phyloP scores from a whole-genome alignment of 2,888 invertebrate genomes.

The Dasysyrphus tricinctus region DNA sequence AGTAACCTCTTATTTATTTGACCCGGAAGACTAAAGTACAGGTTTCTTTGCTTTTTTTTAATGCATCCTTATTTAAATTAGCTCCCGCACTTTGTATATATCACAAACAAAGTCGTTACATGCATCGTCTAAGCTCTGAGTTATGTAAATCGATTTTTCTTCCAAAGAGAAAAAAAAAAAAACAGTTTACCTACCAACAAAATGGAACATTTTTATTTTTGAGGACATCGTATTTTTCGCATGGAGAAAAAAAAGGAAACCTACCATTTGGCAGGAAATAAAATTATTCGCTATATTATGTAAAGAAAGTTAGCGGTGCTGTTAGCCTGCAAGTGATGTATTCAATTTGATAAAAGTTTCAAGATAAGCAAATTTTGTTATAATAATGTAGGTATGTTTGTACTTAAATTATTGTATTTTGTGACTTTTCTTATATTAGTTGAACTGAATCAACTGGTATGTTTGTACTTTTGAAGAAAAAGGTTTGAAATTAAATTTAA shows the following conservation, averaged over 20 bases:
- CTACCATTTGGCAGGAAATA: constrained; percentile 20
- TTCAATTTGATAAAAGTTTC: background rate
- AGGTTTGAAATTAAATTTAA: background rate
- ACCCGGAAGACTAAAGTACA: constrained; percentile 35
- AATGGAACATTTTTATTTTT: constrained; percentile 19
- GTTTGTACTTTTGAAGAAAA: background rate
- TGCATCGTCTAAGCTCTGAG: background rate
- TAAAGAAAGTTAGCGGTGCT: background rate
- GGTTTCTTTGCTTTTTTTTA: constrained; percentile 3
- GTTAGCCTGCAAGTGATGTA: background rate
- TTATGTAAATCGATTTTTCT: constrained; percentile 55
- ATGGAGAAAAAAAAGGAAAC: background rate
- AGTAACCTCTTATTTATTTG: constrained; percentile 18
- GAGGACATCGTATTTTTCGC: constrained; percentile 9
- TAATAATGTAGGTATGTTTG: too few relatives aligned
- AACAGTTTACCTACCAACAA: constrained; percentile 7
- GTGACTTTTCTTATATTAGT: too few relatives aligned
- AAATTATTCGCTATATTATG: constrained; percentile 2
- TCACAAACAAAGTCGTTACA: background rate
- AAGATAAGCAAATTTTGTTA: too few relatives aligned
- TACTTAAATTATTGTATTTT: too few relatives aligned
- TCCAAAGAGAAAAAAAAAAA: background rate
- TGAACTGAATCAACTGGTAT: too few relatives aligned
- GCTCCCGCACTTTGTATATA: background rate
- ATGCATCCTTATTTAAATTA: constrained; percentile 35